Conservation (phyloP, 2,113 vertebrate species). For the Nycticryphes semicollaris region DNA sequence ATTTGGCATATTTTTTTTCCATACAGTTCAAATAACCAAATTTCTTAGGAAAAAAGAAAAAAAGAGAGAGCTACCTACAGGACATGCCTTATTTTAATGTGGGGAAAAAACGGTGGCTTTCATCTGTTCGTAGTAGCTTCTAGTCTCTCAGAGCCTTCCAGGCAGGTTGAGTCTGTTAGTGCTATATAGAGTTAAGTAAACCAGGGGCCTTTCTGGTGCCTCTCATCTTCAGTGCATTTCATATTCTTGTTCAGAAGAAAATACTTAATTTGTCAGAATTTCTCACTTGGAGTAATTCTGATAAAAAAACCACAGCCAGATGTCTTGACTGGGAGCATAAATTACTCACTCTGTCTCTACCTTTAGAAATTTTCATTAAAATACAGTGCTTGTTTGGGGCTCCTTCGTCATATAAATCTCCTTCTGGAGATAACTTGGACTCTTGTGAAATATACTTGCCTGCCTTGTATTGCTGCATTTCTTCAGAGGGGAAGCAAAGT, state of each 20-base stretch:
- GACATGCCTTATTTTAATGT: not conserved
- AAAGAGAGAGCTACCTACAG: not conserved
- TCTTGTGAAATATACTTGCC: not conserved
- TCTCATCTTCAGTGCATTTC: not conserved
- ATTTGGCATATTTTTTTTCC: conserved; percentile 70
- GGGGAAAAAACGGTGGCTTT: not conserved
- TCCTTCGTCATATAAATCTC: not conserved
- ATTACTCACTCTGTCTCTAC: not conserved
- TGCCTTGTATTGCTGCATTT: conserved; percentile 33
- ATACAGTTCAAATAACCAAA: conserved; percentile 44
- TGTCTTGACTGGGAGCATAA: conserved; percentile 20
- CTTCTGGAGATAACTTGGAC: conserved; percentile 22
- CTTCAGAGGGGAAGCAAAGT: not conserved
- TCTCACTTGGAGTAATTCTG: not conserved
- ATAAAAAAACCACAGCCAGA: not conserved
- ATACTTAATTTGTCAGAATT: conserved; percentile 4
- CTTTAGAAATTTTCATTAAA: not conserved
- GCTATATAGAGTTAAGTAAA: not conserved
- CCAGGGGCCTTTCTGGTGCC: not conserved
- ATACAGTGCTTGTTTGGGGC: not conserved
- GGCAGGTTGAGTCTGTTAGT: not conserved
- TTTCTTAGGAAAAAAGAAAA: not conserved
- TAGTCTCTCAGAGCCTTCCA: not conserved
- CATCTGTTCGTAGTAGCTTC: not conserved
- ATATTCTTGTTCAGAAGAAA: not conserved